phyloP scores from a whole-genome alignment of 2,797 vertebrate genomes.

The Anguilla obscura region DNA sequence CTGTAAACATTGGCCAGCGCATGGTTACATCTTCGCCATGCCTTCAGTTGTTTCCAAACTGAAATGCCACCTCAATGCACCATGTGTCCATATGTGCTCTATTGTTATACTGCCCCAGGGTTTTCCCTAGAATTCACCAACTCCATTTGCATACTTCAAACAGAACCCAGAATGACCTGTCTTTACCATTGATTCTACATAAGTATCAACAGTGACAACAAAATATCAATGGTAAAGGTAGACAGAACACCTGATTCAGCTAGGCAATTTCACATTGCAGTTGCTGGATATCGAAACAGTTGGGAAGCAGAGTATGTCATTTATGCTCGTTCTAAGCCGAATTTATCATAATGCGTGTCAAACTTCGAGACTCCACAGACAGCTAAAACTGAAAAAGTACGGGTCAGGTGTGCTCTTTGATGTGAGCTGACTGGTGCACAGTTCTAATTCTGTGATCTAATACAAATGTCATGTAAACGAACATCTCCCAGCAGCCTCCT shows the following conservation, averaged over 20 bases:
- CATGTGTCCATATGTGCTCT: background rate
- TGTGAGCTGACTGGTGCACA: background rate
- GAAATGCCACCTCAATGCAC: background rate
- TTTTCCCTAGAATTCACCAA: background rate
- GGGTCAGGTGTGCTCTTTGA: background rate
- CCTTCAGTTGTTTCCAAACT: no score
- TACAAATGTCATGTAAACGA: background rate
- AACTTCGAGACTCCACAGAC: background rate
- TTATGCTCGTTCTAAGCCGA: background rate
- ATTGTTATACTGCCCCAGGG: background rate
- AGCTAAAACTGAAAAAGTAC: background rate
- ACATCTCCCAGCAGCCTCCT: background rate
- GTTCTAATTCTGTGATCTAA: slow-evolving; percentile 7
- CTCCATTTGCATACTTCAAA: background rate
- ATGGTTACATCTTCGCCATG: no score
- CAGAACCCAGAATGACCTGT: background rate
- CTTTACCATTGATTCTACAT: background rate
- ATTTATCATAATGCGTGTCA: background rate
- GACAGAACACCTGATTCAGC: background rate
- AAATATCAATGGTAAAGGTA: background rate
- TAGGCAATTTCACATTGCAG: background rate
- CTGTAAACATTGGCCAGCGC: no score
- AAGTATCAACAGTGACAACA: background rate
- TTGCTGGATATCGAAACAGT: background rate
- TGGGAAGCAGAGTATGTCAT: background rate